Evolutionary conservation across 2,113 vertebrate genomes (phyloP).

Genomic region (Tragelaphus imberbis): DNA sequence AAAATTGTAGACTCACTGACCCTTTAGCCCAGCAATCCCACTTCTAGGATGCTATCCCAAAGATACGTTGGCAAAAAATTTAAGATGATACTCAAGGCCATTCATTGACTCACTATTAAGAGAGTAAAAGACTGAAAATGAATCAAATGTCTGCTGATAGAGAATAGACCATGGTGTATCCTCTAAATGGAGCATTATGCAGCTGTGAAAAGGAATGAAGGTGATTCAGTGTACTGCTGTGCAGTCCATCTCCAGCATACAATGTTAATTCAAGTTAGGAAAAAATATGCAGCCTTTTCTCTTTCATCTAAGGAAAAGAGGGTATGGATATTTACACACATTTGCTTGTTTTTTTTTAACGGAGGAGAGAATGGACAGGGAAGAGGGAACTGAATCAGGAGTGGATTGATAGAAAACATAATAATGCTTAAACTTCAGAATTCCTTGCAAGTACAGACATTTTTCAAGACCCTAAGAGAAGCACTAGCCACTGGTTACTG

Average conservation of each 20-base stretch:
- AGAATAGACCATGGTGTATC: background rate
- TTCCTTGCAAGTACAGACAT: background rate
- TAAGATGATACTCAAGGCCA: background rate
- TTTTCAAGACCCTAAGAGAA: background rate
- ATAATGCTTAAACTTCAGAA: background rate
- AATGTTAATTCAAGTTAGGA: background rate
- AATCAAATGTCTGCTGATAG: background rate
- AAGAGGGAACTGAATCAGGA: background rate
- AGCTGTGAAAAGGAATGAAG: background rate
- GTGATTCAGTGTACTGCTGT: background rate
- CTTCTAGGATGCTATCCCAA: background rate
- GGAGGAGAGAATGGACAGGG: background rate
- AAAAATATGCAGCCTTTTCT: background rate
- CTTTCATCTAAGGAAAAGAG: background rate
- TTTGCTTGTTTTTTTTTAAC: background rate
- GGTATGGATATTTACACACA: background rate
- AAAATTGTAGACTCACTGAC: rapidly evolving
- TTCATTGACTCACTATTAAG: background rate
- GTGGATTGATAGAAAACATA: background rate
- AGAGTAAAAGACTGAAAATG: background rate
- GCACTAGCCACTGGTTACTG: background rate
- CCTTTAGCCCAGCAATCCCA: background rate
- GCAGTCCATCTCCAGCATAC: background rate
- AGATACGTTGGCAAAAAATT: background rate
- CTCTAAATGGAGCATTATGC: background rate